A percentile compares a stretch with the other conserved stretches of the same genome.
Conservation (phyloP, 2,113 vertebrate genomes). For the Synodontis membranacea region DNA sequence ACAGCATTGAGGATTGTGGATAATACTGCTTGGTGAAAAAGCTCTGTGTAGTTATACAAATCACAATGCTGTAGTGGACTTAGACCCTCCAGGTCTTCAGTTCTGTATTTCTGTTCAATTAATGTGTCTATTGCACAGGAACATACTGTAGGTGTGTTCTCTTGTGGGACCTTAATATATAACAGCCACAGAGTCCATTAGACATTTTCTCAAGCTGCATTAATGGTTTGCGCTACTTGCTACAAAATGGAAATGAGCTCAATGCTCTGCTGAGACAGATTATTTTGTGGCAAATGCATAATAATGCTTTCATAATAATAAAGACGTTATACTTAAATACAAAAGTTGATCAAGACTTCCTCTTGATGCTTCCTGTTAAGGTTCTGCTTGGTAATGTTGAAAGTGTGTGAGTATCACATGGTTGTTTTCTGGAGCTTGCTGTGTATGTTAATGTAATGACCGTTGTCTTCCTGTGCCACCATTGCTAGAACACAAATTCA, state of each 20-base stretch:
- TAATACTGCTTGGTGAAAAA: not conserved
- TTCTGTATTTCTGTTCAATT: not conserved
- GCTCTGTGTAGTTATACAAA: not conserved
- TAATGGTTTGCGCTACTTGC: slow-evolving; percentile 68
- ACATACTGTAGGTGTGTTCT: not conserved
- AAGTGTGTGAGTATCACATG: not conserved
- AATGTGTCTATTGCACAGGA: not conserved
- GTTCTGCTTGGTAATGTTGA: not conserved
- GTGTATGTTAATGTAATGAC: not conserved
- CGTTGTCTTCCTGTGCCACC: not conserved
- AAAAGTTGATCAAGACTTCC: not conserved
- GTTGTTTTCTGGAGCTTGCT: not conserved
- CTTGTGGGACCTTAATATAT: slow-evolving; percentile 6
- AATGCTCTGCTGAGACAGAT: not conserved
- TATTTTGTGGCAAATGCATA: slow-evolving; percentile 11
- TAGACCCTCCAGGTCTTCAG: not conserved
- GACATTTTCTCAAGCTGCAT: slow-evolving; percentile 70
- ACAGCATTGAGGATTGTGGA: not conserved
- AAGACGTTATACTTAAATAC: not conserved
- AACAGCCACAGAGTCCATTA: slow-evolving; percentile 66
- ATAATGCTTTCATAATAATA: not conserved
- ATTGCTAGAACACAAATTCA: not conserved
- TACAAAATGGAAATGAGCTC: slow-evolving; percentile 58
- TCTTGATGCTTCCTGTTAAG: not conserved
- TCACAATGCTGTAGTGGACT: not conserved